A percentile compares a stretch with the other conserved stretches of the same genome.
Conservation (phyloP, 2,888 invertebrate genomes). For the Opisthograptis luteolata region DNA sequence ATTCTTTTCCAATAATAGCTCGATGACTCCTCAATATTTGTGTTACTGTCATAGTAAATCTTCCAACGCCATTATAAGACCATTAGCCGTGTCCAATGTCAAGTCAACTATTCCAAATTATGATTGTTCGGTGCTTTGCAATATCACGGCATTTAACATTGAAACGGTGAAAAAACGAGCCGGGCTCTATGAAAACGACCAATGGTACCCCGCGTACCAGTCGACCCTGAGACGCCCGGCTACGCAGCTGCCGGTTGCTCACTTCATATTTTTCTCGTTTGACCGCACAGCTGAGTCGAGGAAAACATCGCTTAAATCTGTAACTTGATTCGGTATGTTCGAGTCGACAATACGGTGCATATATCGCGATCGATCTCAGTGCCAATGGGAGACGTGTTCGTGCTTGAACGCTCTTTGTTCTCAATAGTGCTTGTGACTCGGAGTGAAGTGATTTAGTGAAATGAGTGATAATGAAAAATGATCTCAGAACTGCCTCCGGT, state of each 20-base stretch:
- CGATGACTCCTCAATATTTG: conserved; percentile 25
- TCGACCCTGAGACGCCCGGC: conserved; percentile 75
- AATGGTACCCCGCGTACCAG: conserved; percentile 62
- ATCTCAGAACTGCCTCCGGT: conserved; percentile 74
- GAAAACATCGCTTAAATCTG: conserved; percentile 41
- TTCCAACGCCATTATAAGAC: conserved; percentile 23
- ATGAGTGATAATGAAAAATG: conserved; percentile 76
- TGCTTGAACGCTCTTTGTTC: conserved; percentile 38
- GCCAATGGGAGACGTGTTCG: conserved; percentile 35
- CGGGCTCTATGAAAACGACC: conserved; percentile 60
- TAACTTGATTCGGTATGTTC: conserved; percentile 39
- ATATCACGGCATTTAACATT: conserved; percentile 59
- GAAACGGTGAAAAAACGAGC: conserved; percentile 67
- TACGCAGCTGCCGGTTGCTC: conserved; percentile 63
- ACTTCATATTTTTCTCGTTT: conserved; percentile 52
- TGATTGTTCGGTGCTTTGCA: conserved; percentile 52
- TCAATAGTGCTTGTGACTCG: conserved; percentile 38
- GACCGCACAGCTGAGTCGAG: conserved; percentile 48
- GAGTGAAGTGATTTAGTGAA: conserved; percentile 56
- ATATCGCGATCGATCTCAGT: conserved; percentile 28
- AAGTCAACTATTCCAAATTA: conserved; percentile 48
- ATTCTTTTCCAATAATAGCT: conserved; percentile 18
- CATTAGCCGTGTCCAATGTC: conserved; percentile 55
- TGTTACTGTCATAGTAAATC: conserved; percentile 15
- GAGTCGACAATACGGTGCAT: conserved; percentile 42